Base-by-base conservation (phyloP, 1,140 invertebrate genomes). In the Diuraphis noxia region DNA sequence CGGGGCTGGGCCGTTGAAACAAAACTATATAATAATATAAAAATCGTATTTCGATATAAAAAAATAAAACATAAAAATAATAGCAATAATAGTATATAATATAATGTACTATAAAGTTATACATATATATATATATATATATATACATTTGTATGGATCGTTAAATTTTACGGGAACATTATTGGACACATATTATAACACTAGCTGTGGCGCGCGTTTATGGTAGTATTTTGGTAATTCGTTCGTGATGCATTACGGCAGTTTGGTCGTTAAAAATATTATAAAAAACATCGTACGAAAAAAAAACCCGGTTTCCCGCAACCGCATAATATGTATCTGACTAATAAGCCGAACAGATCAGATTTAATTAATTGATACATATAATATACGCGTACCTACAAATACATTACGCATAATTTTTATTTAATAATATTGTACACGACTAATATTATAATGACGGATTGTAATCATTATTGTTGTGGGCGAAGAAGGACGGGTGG, bases 321-420 rank as follows among this genome's bases (percentile, higher is more conserved):
- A 88, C 21, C 36, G 49, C 86, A 30, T n/a, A n/a, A 41, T 82
- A 38, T 13, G 30, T 10, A 86, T 86, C 36, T 49, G 49, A 17
- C 21, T 88, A 63, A 88, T 88, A 40, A 63, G 49, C 36, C 49
- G 21, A 41, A 17, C 52, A 36, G 40, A 79, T 90, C 56, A 79
- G 88, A 90, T 90, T 79, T 90, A 90, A 90, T 90, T 90, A 90
- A 90, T 79, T 90, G 88, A 90, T 90, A 90, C 36, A 40, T 10
- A 40, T 25, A 52, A 0, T 43, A 10, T 56, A n/a, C 81, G 17
- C 81, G 30, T 30, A 41, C 23, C 6, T 30, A 85, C 40, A 2
- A 17, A 19, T 72, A 72, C 34, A 56, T 30, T 30, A 56, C 25
- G 13, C 56, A n/a, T 49, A 49, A 49, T 49, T 21, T n/a, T 49